Conservation (phyloP, 2,888 invertebrate genomes). For the Xestia xanthographa region DNA sequence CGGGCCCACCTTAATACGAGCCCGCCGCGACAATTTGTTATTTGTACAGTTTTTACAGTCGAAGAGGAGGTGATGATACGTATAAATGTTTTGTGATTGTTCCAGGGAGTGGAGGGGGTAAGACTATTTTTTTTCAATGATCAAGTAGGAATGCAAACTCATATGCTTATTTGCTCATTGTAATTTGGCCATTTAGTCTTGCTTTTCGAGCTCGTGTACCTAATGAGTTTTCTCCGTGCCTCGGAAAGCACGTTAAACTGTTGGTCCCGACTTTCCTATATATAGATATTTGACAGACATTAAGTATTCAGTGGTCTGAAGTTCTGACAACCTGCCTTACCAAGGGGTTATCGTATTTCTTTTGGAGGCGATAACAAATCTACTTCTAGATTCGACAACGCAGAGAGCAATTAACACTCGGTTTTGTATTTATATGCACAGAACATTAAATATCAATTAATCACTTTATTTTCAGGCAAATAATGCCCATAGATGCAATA, state of each 20-base stretch:
- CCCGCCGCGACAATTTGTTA: slow-evolving; percentile 43
- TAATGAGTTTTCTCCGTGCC: too few relatives aligned
- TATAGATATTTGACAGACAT: too few relatives aligned
- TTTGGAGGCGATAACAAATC: neutral
- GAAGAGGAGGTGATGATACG: neutral
- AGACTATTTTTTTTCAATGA: neutral
- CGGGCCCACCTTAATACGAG: slow-evolving; percentile 38
- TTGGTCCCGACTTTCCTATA: too few relatives aligned
- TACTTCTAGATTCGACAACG: neutral
- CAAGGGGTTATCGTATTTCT: too few relatives aligned
- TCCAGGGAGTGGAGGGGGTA: neutral
- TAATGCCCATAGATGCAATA: neutral
- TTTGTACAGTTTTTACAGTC: slow-evolving; percentile 43
- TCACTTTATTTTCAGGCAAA: neutral
- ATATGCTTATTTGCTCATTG: neutral
- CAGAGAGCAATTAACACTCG: neutral
- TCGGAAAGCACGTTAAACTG: too few relatives aligned
- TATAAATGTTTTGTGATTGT: slow-evolving; percentile 13
- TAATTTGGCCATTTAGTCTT: neutral
- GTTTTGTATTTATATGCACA: neutral
- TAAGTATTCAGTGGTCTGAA: too few relatives aligned
- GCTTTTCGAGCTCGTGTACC: neutral
- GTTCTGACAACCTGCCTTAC: too few relatives aligned
- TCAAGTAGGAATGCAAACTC: neutral
- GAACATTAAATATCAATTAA: neutral